Evolutionary conservation across 2,888 invertebrate species (phyloP), one percentile per base, ranked within the genome.

Genomic region (Sminthurinus aureus): DNA sequence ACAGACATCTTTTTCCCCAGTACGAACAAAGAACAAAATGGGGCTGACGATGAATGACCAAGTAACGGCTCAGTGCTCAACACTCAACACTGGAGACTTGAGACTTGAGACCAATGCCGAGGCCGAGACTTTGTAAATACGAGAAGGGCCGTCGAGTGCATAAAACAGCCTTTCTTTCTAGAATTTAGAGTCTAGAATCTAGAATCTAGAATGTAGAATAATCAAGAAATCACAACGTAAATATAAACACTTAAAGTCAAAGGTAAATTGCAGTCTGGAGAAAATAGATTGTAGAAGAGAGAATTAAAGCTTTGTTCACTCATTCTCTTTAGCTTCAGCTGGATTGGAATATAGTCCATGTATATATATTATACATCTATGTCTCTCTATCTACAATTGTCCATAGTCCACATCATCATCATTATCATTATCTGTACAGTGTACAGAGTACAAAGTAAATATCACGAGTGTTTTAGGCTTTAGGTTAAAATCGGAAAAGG

Each of bases 31-130:
- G n/a, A n/a, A 52, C 20, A 52, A 24, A 76, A 38, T n/a, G 51
- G 76, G 52, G 51, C n/a, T 76, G 76, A 76, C 76, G 76, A 76
- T 76, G 76, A 76, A 76, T 76, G 76, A 76, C 76, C 76, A 76
- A 4, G 76, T n/a, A 50, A 22, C n/a, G 51, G 50, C 38, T 38
- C 38, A 38, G 6, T 1, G 38, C 38, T 38, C 38, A 38, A 38
- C 38, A 38, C 38, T 38, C 38, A 51, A 76, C 0, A 13, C 4
- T 9, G 20, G 13, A 24, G 71, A 71, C 2, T 2, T 6, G 58
- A 58, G 9, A 58, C 8, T 8, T 52, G 52, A 52, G 52, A 52
- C 52, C 2, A 58, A 9, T 13, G 9, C 9, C 2, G 1, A 58
- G 58, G 6, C 38, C 38, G 38, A 38, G 6, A 38, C 38, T 38